Evolutionary conservation across 2,113 vertebrate genomes (phyloP), one percentile per base, ranked within the genome.

Genomic region (Lampris megalopsis): DNA sequence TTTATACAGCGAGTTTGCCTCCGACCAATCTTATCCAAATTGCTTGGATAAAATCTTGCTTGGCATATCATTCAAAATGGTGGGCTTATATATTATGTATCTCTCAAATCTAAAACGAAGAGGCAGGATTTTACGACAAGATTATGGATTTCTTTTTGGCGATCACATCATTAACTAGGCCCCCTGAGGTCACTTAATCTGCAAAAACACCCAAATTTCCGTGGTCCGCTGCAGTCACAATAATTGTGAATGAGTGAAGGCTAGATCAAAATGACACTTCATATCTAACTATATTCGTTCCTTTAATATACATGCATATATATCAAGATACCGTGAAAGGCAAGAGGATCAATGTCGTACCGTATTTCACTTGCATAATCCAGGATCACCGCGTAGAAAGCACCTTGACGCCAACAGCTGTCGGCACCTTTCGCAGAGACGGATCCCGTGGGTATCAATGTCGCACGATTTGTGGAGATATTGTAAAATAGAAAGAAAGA

Each of bases 371-470:
- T 84, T 87, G 84, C 77, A 6, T 84, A 88, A 88, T 84, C 81
- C 82, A 2, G 76, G 68, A 72, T 89, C 71, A 63, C 74, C 45
- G 9, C 52, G 24, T 24, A 24, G 24, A 57, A 81, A n/a, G 69
- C 86, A 86, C 84, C 84, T 86, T 87, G 82, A 81, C 63, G 74
- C 75, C 71, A 89, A 82, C 88, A 88, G 87, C 86, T 84, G 87
- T 82, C 77, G 85, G 57, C 86, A 85, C 76, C 71, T 56, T 54
- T 52, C 11, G 48, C 62, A 36, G 63, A 7, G 59, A 48, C 53
- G 5, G 66, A 53, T 11, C 52, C 53, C 43, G 42, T 1, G 5
- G 64, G n/a, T 65, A 66, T 67, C 41, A 24, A 45, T 68, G 41
- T 63, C 48, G 38, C 2, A 9, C 24, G 24, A 24, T 24, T 24